A percentile compares a stretch with the other conserved stretches of the same genome.
Evolutionary conservation across 2,888 invertebrate genomes (phyloP).

Genomic region (Drosophila picticornis): DNA sequence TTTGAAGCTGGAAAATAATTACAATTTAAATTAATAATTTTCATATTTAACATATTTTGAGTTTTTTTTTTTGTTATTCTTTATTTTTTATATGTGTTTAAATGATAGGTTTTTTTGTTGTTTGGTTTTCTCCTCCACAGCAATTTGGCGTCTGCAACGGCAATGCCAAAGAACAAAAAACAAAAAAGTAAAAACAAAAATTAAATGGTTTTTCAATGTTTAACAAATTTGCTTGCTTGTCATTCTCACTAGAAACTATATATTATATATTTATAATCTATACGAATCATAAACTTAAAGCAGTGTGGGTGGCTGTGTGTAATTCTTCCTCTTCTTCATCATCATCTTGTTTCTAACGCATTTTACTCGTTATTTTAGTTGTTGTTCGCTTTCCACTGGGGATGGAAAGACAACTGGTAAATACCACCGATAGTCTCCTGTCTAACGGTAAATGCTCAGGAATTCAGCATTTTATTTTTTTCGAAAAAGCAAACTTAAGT

Average conservation of each 20-base stretch:
- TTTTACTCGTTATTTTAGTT: conserved; percentile 1
- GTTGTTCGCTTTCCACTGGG: conserved; percentile 12
- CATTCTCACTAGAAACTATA: conserved; percentile 55
- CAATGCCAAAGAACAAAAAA: conserved; percentile 8
- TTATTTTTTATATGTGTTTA: conserved; percentile 9
- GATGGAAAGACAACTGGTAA: not conserved
- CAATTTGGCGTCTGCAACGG: conserved; percentile 24
- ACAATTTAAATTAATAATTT: conserved; percentile 31
- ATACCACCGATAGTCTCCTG: not conserved
- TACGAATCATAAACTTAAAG: conserved; percentile 68
- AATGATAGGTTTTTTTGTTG: conserved; percentile 8
- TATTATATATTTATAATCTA: conserved; percentile 62
- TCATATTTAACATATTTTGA: conserved; percentile 56
- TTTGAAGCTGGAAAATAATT: conserved; percentile 33
- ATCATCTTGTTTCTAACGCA: conserved; percentile 5
- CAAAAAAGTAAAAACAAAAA: conserved; percentile 9
- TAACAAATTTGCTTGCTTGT: conserved; percentile 49
- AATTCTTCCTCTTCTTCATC: conserved; percentile 21
- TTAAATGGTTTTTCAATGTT: conserved; percentile 27
- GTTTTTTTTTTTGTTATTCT: conserved; percentile 17
- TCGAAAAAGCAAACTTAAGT: conserved; percentile 44
- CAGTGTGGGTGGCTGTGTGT: conserved; percentile 54
- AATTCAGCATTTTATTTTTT: conserved; percentile 15
- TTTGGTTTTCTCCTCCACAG: conserved; percentile 35
- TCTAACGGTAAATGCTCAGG: conserved; percentile 46